These are phyloP conservation scores for Dolichotis patagonum DNA, from an alignment of 2,113 vertebrate species.

Conservation along the genomic window DNA sequence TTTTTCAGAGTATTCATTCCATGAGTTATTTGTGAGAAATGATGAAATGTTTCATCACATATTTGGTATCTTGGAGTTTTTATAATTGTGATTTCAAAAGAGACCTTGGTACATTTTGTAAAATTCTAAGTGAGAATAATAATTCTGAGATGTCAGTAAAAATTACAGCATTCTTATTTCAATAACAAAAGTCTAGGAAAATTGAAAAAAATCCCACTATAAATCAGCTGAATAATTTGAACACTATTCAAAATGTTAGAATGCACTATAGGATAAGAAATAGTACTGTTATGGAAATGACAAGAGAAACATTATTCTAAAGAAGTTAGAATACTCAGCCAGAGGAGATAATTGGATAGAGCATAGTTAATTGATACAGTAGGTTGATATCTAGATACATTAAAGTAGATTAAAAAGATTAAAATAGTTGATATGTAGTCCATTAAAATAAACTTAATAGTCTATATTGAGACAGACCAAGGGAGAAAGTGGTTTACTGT, in stretches of 20 bases:
- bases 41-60: background rate
- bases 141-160: conserved; percentile 35
- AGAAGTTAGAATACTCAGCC: conserved; percentile 51
- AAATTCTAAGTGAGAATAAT: background rate
- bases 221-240: conserved; percentile 50
- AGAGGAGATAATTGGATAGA: conserved; percentile 70
- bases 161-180: background rate
- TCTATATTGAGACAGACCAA: conserved; percentile 24
- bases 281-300: conserved; percentile 39
- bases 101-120: background rate
- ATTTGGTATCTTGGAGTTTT: background rate
- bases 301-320: conserved; percentile 58
- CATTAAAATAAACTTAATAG: too few relatives aligned
- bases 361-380: conserved; percentile 67
- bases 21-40: background rate
- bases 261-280: conserved; percentile 47
- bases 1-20: background rate
- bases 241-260: conserved; percentile 48
- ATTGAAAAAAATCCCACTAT: background rate
- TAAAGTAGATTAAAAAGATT: conserved; percentile 61
- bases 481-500: conserved; percentile 22
- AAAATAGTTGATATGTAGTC: too few relatives aligned
- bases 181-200: conserved; percentile 8
- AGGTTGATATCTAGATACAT: conserved; percentile 36
- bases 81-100: background rate